phyloP scores from a whole-genome alignment of 2,797 vertebrate species.

The Phoebastria nigripes region DNA sequence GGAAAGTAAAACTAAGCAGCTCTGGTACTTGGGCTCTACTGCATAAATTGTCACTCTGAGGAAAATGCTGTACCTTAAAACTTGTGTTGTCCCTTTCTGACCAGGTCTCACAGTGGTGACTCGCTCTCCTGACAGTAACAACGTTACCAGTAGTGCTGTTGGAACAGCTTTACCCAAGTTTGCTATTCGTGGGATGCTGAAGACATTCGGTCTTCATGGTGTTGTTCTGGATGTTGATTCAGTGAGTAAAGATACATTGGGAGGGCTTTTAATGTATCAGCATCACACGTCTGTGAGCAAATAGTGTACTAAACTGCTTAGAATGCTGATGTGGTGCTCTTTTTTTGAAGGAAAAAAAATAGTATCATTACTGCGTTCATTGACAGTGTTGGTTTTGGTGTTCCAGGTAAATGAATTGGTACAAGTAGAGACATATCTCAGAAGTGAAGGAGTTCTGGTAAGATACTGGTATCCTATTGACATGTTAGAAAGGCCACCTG shows the following conservation, averaged over 20 bases:
- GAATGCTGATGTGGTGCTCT: background rate
- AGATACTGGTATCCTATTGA: slow-evolving; percentile 99
- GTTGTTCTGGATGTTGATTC: slow-evolving; percentile 96
- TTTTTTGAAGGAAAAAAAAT: background rate
- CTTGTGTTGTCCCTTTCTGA: background rate
- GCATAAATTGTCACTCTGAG: background rate
- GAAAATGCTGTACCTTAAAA: background rate
- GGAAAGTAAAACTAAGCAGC: background rate
- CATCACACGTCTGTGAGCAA: background rate
- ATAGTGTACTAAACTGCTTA: background rate
- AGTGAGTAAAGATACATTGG: slow-evolving; percentile 73
- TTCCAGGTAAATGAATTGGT: slow-evolving; percentile 92
- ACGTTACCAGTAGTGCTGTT: slow-evolving; percentile 86
- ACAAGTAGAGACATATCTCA: slow-evolving; percentile 94
- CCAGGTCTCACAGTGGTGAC: slow-evolving; percentile 94
- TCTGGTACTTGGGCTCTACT: background rate
- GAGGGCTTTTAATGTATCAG: background rate
- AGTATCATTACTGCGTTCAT: accelerated
- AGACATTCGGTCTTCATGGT: slow-evolving; percentile 95
- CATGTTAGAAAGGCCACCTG: slow-evolving; percentile 93
- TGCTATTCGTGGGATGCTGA: slow-evolving; percentile 95
- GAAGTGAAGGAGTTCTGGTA: slow-evolving; percentile 96
- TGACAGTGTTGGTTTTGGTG: slow-evolving; percentile 3
- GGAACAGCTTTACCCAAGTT: slow-evolving; percentile 95
- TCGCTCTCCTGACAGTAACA: slow-evolving; percentile 94